Conservation (phyloP, 2,113 vertebrate genomes). For the Oryzias melastigma region DNA sequence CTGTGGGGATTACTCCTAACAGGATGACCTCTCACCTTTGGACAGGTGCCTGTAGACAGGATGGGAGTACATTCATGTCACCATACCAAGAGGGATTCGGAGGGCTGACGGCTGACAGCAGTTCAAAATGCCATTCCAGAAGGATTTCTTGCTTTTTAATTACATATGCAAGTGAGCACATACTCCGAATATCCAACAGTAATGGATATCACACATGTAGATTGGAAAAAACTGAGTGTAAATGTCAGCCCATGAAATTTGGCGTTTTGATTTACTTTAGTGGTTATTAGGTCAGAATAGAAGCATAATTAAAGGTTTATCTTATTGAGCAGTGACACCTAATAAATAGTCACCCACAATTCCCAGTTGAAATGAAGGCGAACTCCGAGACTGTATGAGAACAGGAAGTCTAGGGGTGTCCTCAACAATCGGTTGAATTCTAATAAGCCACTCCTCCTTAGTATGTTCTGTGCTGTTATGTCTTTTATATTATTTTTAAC, state of each 20-base stretch:
- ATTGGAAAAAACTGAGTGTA: slow-evolving; percentile 13
- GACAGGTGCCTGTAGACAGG: slow-evolving; percentile 68
- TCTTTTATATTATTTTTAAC: too few relatives aligned
- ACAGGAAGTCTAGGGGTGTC: too few relatives aligned
- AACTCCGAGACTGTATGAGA: too few relatives aligned
- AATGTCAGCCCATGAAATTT: not conserved
- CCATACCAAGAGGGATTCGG: slow-evolving; percentile 62
- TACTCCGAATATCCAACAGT: slow-evolving; percentile 30
- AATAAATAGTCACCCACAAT: too few relatives aligned
- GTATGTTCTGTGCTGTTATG: too few relatives aligned
- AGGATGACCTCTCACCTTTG: slow-evolving; percentile 65
- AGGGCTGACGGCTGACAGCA: slow-evolving; percentile 30
- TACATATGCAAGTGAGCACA: slow-evolving; percentile 30
- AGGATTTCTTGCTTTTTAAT: slow-evolving; percentile 50
- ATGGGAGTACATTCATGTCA: slow-evolving; percentile 53
- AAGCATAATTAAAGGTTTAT: too few relatives aligned
- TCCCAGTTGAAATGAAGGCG: too few relatives aligned
- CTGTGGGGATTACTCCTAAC: slow-evolving; percentile 69
- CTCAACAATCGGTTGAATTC: too few relatives aligned
- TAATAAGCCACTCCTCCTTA: too few relatives aligned
- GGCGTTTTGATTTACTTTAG: not conserved
- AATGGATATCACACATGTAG: slow-evolving; percentile 13
- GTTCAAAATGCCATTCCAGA: slow-evolving; percentile 43
- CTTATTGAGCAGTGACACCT: too few relatives aligned
- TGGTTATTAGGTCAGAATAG: too few relatives aligned